These are phyloP conservation scores for Chalcis sispes DNA, from an alignment of 2,888 invertebrate genomes.

Conservation along the genomic window DNA sequence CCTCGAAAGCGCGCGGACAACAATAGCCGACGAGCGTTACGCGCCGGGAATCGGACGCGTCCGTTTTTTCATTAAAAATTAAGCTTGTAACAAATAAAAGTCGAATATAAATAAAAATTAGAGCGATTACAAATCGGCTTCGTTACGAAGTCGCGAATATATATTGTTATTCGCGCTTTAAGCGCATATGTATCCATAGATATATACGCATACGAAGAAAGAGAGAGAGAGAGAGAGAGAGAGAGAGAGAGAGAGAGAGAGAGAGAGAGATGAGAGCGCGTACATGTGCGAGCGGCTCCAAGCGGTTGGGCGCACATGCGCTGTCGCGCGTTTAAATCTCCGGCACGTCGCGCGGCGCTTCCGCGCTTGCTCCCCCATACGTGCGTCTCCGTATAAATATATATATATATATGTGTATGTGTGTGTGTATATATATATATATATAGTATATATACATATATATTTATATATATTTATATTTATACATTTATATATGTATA, in stretches of 20 bases:
- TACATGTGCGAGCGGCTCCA: neutral
- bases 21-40: too few relatives aligned
- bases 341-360: constrained; percentile 48
- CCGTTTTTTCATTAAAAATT: too few relatives aligned
- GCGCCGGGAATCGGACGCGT: too few relatives aligned
- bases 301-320: constrained; percentile 42
- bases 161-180: constrained; percentile 46
- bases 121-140: neutral
- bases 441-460: neutral
- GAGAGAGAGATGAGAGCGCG: too few relatives aligned
- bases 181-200: neutral
- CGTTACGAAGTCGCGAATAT: constrained; percentile 25
- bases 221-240: too few relatives aligned
- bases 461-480: neutral
- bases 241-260: too few relatives aligned
- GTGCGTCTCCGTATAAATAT: neutral
- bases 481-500: neutral
- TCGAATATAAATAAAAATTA: neutral
- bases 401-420: neutral
- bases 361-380: constrained; percentile 35
- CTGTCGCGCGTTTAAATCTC: constrained; percentile 58
- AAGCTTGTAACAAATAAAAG: too few relatives aligned
- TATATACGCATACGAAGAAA: too few relatives aligned
- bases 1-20: too few relatives aligned
- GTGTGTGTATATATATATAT: neutral